Percentiles rank a stretch among this genome's conserved stretches.
Evolutionary conservation across 2,797 vertebrate species (phyloP).

Genomic region (Syncerus caffer): DNA sequence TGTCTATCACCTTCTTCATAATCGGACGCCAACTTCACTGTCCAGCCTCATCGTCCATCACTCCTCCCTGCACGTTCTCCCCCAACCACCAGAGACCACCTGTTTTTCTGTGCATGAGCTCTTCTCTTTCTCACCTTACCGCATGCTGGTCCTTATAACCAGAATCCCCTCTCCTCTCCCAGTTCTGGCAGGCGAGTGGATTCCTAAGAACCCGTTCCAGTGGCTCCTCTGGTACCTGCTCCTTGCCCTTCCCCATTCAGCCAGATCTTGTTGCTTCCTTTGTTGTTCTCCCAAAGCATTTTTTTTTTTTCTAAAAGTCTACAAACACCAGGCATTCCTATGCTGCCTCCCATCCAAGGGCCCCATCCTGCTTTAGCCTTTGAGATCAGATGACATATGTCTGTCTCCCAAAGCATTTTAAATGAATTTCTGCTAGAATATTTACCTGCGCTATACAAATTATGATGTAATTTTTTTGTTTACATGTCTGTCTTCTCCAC

Average conservation of each 20-base stretch:
- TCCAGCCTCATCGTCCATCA: background rate
- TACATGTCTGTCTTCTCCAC: background rate
- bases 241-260: background rate
- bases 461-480: background rate
- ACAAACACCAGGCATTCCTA: background rate
- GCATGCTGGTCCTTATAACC: background rate
- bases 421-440: background rate
- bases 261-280: background rate
- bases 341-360: background rate
- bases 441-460: background rate
- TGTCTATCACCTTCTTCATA: background rate
- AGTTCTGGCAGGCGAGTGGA: background rate
- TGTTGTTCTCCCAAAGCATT: background rate
- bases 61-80: background rate
- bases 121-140: background rate
- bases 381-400: background rate
- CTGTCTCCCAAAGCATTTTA: background rate
- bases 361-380: background rate
- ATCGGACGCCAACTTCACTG: background rate
- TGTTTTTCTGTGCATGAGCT: background rate
- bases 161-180: background rate
- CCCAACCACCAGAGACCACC: background rate
- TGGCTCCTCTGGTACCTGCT: background rate
- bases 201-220: background rate
- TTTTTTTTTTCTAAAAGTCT: background rate